Evolutionary conservation across 2,797 vertebrate species (phyloP).

Genomic region (Nyctalus aviator): DNA sequence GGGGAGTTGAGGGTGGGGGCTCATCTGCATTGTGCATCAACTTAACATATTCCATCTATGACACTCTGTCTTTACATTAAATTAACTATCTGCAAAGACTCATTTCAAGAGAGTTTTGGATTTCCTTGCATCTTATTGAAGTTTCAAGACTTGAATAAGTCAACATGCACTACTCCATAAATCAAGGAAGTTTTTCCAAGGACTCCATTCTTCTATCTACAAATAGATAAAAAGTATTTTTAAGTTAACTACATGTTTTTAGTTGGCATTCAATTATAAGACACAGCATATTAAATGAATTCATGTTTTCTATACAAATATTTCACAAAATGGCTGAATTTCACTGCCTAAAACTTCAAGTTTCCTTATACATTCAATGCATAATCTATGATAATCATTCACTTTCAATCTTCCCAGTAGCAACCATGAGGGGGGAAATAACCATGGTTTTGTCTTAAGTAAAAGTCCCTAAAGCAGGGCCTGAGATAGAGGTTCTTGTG

Average conservation of each 20-base stretch:
- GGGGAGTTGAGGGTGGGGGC: neutral
- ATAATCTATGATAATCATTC: neutral
- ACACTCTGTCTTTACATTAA: neutral
- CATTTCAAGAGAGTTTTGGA: neutral
- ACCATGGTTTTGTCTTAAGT: neutral
- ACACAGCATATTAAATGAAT: neutral
- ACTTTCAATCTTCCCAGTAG: neutral
- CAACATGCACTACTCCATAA: neutral
- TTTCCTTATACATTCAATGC: neutral
- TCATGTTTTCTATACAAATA: constrained; percentile 33
- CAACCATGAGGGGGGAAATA: neutral
- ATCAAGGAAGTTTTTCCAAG: neutral
- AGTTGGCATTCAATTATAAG: neutral
- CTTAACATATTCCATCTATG: neutral
- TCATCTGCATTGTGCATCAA: neutral
- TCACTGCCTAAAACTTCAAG: neutral
- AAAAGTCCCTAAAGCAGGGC: neutral
- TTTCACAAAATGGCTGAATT: neutral
- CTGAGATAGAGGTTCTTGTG: neutral
- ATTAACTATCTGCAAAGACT: neutral
- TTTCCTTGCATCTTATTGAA: neutral
- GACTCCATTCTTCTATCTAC: neutral
- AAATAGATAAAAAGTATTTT: neutral
- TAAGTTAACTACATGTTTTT: constrained; percentile 5
- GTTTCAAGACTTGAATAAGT: neutral